Conservation (phyloP, 1,140 invertebrate species). For the Agraylea sexmaculata region DNA sequence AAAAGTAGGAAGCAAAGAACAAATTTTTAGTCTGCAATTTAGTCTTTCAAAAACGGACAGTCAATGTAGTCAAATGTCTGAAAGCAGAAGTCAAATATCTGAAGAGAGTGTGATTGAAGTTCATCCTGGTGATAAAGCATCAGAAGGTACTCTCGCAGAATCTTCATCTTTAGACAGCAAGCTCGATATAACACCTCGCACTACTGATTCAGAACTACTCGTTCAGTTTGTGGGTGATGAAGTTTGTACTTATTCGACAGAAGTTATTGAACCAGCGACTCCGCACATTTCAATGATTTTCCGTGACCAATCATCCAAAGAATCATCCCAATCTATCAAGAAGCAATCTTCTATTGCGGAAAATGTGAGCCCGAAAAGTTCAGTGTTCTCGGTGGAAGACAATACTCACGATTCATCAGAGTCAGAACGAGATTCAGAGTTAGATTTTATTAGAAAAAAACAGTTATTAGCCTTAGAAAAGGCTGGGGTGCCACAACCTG, state of each 20-base stretch:
- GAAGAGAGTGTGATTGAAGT: slow-evolving; percentile 21
- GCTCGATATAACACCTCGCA: slow-evolving; percentile 5
- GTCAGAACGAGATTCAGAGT: slow-evolving; percentile 61
- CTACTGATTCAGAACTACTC: slow-evolving; percentile 1
- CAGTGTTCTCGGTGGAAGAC: slow-evolving; percentile 34
- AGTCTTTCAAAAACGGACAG: slow-evolving; percentile 38
- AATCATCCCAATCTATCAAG: slow-evolving; percentile 15
- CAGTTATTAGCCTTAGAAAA: slow-evolving; percentile 21
- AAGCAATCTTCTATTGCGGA: slow-evolving; percentile 11
- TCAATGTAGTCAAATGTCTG: slow-evolving; percentile 35
- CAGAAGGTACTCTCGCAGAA: slow-evolving; percentile 11
- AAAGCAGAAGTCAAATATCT: slow-evolving; percentile 23
- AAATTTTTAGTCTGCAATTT: slow-evolving; percentile 34
- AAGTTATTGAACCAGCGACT: slow-evolving; percentile 13
- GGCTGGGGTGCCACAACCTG: slow-evolving; percentile 20
- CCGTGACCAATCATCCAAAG: slow-evolving; percentile 20
- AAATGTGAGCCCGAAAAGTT: slow-evolving; percentile 13
- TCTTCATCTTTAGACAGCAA: slow-evolving; percentile 18
- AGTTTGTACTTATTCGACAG: slow-evolving; percentile 13
- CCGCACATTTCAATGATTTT: slow-evolving; percentile 11
- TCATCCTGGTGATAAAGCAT: slow-evolving; percentile 12
- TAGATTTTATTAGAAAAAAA: slow-evolving; percentile 24
- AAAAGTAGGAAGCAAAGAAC: slow-evolving; percentile 34
- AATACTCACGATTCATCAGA: slow-evolving; percentile 60
- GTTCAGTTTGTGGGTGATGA: slow-evolving; percentile 11